Evolutionary conservation across 2,888 invertebrate genomes (phyloP).

Genomic region (Cancer borealis): DNA sequence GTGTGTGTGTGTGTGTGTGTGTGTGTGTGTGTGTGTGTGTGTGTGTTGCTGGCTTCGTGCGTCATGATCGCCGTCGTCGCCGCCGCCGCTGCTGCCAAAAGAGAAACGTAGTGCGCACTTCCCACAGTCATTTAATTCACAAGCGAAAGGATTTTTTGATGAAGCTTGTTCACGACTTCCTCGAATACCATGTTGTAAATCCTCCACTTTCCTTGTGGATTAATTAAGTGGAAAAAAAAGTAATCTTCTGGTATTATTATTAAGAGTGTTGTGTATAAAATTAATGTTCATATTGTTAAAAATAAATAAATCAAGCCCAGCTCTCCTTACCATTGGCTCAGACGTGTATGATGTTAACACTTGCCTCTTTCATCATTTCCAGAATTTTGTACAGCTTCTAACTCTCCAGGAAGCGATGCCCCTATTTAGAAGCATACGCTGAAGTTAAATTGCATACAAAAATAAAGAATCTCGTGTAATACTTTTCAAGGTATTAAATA

Average conservation of each 20-base stretch:
- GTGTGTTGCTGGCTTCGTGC: conserved; percentile 31
- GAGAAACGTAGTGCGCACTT: neutral
- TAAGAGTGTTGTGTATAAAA: conserved; percentile 64
- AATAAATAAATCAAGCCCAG: neutral
- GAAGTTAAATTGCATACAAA: conserved; percentile 52
- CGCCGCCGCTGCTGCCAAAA: neutral
- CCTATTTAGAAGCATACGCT: conserved; percentile 52
- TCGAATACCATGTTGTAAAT: conserved; percentile 12
- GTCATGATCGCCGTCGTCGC: neutral
- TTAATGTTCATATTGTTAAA: conserved; percentile 58
- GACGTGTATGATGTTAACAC: conserved; percentile 44
- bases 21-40: neutral
- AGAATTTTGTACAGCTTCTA: conserved; percentile 59
- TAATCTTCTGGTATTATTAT: conserved; percentile 23
- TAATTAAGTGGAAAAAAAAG: neutral
- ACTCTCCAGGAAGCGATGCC: conserved; percentile 48
- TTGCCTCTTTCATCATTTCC: conserved; percentile 60
- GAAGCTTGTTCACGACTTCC: conserved; percentile 16
- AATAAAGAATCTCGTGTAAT: conserved; percentile 53
- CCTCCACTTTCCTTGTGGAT: conserved; percentile 33
- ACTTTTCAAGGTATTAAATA: conserved; percentile 56
- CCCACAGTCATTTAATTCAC: neutral
- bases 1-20: neutral
- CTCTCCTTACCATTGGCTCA: conserved; percentile 12
- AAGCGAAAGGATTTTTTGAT: conserved; percentile 30